phyloP scores from a whole-genome alignment of 2,888 invertebrate species.

The Carcina quercana region DNA sequence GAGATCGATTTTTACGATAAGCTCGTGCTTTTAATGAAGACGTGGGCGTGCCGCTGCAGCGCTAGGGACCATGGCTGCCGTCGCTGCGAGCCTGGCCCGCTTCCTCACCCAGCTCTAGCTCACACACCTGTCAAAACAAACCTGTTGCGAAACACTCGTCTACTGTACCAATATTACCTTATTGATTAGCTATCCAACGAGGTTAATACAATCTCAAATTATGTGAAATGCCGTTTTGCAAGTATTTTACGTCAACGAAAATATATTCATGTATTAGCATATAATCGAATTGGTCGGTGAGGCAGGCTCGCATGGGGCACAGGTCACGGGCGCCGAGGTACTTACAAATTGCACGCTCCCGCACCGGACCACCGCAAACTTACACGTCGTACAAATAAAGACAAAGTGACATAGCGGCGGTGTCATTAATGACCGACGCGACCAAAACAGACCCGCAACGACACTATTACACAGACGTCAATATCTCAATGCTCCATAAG shows the following conservation, averaged over 20 bases:
- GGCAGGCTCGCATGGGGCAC: slow-evolving; percentile 27
- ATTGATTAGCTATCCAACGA: not conserved
- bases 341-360: slow-evolving; percentile 58
- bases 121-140: slow-evolving; percentile 1
- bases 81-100: slow-evolving; percentile 1
- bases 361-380: slow-evolving; percentile 27
- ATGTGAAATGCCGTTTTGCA: slow-evolving; percentile 21
- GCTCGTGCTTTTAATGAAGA: slow-evolving; percentile 61
- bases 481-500: slow-evolving; percentile 29
- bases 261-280: slow-evolving; percentile 51
- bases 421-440: slow-evolving; percentile 4
- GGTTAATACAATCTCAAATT: no score
- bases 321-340: slow-evolving; percentile 34
- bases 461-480: slow-evolving; percentile 20
- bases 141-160: slow-evolving; percentile 1
- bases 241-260: slow-evolving; percentile 34
- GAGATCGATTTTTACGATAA: slow-evolving; percentile 69
- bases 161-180: not conserved
- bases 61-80: slow-evolving; percentile 20
- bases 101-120: not conserved
- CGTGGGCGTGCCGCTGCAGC: slow-evolving; percentile 55
- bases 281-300: slow-evolving; percentile 40
- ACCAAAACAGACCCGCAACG: slow-evolving; percentile 7
- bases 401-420: slow-evolving; percentile 15
- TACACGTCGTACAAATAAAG: slow-evolving; percentile 20